Evolutionary conservation across 1,140 invertebrate species (phyloP).

Genomic region (Latrodectus geometricus): DNA sequence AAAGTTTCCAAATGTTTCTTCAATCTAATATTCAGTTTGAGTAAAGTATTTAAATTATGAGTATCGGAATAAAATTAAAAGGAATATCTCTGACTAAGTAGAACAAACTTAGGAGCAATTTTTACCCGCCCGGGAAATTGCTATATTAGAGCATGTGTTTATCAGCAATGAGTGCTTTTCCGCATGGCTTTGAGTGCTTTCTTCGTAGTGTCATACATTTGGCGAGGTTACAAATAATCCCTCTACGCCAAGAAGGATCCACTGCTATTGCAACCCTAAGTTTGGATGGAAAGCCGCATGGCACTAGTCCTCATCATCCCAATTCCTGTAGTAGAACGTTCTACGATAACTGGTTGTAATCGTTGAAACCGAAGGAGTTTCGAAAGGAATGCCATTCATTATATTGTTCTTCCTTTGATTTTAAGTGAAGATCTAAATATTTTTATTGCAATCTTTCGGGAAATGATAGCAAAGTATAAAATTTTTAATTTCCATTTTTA

Average conservation of each 20-base stretch:
- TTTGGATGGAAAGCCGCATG: conserved; percentile 54
- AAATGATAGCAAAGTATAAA: too few relatives aligned
- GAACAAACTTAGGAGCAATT: background rate
- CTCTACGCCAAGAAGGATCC: conserved; percentile 21
- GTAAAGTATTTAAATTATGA: background rate
- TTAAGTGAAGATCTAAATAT: background rate
- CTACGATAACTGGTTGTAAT: conserved; percentile 5
- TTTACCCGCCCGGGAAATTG: background rate
- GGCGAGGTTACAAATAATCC: background rate
- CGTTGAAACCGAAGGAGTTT: background rate
- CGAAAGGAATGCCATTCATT: background rate
- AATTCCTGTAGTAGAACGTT: conserved; percentile 17
- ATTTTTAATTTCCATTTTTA: too few relatives aligned
- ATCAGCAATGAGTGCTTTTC: too few relatives aligned
- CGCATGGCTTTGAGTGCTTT: too few relatives aligned
- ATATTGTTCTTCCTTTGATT: background rate
- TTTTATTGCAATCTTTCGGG: too few relatives aligned
- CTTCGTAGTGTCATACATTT: background rate
- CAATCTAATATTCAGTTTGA: too few relatives aligned
- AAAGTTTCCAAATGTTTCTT: too few relatives aligned
- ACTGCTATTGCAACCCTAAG: conserved; percentile 21
- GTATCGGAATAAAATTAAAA: background rate
- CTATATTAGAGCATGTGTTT: background rate
- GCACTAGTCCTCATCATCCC: conserved; percentile 54
- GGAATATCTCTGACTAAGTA: background rate